Conservation (phyloP, 2,888 invertebrate species). For the Adelognathus sp. region DNA sequence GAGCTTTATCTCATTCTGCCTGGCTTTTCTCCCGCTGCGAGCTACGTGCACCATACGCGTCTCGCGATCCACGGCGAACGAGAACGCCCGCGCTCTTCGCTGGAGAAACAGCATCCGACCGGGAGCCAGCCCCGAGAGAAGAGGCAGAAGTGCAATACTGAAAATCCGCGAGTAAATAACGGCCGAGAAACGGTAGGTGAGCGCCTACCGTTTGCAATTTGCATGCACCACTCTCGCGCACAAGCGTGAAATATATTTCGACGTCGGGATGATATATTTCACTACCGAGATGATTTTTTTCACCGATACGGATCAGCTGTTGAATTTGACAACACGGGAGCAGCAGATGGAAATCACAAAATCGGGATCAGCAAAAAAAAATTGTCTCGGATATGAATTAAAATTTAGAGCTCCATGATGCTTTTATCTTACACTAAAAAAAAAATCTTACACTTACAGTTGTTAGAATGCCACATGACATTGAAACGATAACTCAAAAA, state of each 20-base stretch:
- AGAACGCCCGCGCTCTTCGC: conserved; percentile 16
- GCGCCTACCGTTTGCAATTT: conserved; percentile 63
- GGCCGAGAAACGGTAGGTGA: conserved; percentile 61
- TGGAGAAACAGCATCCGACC: neutral
- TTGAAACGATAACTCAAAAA: no score
- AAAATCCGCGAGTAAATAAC: conserved; percentile 61
- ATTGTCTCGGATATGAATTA: no score
- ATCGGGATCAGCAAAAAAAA: no score
- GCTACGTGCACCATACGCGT: neutral
- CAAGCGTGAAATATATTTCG: conserved; percentile 35
- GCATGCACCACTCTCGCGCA: conserved; percentile 52
- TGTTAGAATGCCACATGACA: no score
- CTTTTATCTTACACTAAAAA: no score
- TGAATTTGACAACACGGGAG: neutral
- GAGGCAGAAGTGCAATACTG: conserved; percentile 23
- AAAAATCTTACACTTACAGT: no score
- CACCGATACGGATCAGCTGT: neutral
- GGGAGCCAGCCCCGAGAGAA: conserved; percentile 14
- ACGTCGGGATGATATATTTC: neutral
- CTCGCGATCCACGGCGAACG: conserved; percentile 19
- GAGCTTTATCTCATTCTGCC: conserved; percentile 62
- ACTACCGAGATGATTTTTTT: conserved; percentile 26
- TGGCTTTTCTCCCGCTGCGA: conserved; percentile 10
- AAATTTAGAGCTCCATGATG: no score
- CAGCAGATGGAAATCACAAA: no score